Base-by-base conservation (phyloP, 1,140 invertebrate species). In the Manduca sexta region DNA sequence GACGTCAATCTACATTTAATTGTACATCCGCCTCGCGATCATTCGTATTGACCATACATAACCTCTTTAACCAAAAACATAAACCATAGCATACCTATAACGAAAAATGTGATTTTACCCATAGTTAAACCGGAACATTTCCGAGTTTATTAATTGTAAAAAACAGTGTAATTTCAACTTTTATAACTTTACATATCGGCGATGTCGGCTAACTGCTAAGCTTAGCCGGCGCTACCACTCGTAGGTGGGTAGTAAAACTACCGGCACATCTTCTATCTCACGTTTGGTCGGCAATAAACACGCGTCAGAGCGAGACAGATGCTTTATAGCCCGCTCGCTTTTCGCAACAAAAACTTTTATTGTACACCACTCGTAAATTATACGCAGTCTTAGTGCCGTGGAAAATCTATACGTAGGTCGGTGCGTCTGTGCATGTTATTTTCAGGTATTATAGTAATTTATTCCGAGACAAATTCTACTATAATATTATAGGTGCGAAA, bases 331-430 rank as follows among this genome's bases (percentile, higher is more conserved):
- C 56, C 55, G 56, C 61, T 60, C 64, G 60, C 59, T 76, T 77
- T 74, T 73, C 64, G 61, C 62, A 68, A 79, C 75, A 82, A 82
- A 82, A 79, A 76, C 52, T 79, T 79, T 82, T 74, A 79, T 72
- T 64, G 67, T 69, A 42, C 59, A 59, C 66, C 56, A 73, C 70
- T 81, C 77, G 74, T 81, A 81, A 79, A 79, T 78, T 74, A 64
- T 66, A 75, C 66, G 68, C 60, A 74, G 71, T 65, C 66, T 73
- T 69, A 59, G 60, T 56, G 56, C 54, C 64, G 46, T 45, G 68
- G 60, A 56, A 69, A 62, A 41, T 60, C 54, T 54, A 26, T 26
- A 26, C 21, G 8, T 26, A 26, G 4, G 21, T 26, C 8, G 21
- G 21, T 8, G 21, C 8, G 21, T 26, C 21, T 26, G 21, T 26